These are phyloP conservation scores for Botrylloides violaceus DNA, from an alignment of 23 tunicate genomes.

Conservation along the genomic window DNA sequence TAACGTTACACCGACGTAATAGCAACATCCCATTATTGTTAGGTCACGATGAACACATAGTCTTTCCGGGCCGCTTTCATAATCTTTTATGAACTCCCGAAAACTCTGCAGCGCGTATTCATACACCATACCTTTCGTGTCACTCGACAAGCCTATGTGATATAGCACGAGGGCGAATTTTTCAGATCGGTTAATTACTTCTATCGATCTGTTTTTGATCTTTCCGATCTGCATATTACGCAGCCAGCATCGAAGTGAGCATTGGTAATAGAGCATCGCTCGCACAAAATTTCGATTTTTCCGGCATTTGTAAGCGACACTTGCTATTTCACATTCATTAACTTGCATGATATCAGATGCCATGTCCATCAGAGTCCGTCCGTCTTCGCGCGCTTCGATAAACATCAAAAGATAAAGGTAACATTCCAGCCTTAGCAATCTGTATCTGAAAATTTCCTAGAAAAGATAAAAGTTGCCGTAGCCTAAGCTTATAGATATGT, in stretches of 20 bases:
- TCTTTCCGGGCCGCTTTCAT: slow-evolving; percentile 17
- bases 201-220: slow-evolving; percentile 3
- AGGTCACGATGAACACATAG: slow-evolving; percentile 8
- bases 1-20: neutral
- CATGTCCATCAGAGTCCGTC: neutral
- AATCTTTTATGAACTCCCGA: neutral
- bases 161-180: slow-evolving; percentile 1
- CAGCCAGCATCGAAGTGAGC: slow-evolving; percentile 20
- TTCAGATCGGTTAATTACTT: slow-evolving; percentile 11
- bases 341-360: neutral
- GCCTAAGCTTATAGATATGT: no score
- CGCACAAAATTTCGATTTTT: slow-evolving; percentile 8
- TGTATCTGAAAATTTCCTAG: neutral
- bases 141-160: neutral
- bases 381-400: neutral
- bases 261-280: slow-evolving; percentile 18
- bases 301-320: slow-evolving; percentile 6
- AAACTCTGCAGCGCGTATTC: slow-evolving; percentile 16
- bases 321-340: slow-evolving; percentile 6
- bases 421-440: neutral
- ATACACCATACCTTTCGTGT: slow-evolving; percentile 10
- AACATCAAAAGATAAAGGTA: neutral
- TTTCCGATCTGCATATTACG: slow-evolving; percentile 13
- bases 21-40: slow-evolving; percentile 17
- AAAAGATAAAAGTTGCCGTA: no score